These are phyloP conservation scores for Dione vanillae DNA, from an alignment of 2,888 invertebrate species.

Conservation along the genomic window DNA sequence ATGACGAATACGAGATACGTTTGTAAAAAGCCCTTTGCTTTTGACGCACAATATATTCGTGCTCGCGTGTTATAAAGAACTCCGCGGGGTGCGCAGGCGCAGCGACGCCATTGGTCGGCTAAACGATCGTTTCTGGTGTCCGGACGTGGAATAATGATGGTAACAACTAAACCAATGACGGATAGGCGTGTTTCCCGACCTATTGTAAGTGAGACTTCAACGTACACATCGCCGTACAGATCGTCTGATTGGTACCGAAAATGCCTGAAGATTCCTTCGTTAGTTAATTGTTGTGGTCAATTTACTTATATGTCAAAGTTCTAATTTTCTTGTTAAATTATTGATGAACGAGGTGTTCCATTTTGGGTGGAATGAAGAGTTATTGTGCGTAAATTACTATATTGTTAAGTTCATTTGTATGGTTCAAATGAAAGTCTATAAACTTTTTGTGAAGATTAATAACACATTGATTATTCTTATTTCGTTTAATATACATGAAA, in stretches of 20 bases:
- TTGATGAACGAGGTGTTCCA: conserved; percentile 1
- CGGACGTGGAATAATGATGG: conserved; percentile 76
- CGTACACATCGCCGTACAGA: conserved; percentile 10
- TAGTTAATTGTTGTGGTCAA: conserved; percentile 8
- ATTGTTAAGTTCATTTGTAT: not conserved
- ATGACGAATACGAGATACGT: conserved; percentile 83
- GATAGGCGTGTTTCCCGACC: conserved; percentile 79
- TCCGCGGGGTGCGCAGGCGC: conserved; percentile 77
- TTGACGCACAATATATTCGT: conserved; percentile 80
- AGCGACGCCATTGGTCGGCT: conserved; percentile 71
- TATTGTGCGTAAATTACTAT: not conserved
- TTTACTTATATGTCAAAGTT: not conserved
- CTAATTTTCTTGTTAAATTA: conserved; percentile 3
- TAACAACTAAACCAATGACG: conserved; percentile 76
- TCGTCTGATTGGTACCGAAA: conserved; percentile 20
- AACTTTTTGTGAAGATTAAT: no score
- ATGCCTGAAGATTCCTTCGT: not conserved
- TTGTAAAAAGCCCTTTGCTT: conserved; percentile 75
- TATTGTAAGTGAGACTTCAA: conserved; percentile 58
- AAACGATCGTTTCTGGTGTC: conserved; percentile 65
- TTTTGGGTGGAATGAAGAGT: conserved; percentile 2
- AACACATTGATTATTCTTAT: no score
- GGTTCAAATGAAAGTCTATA: no score
- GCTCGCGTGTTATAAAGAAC: conserved; percentile 76
- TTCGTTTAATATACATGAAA: no score